Percentiles rank a stretch among this genome's conserved stretches.
These are phyloP conservation scores for Adelognathus sp. DNA, from an alignment of 2,888 invertebrate species.

Conservation along the genomic window DNA sequence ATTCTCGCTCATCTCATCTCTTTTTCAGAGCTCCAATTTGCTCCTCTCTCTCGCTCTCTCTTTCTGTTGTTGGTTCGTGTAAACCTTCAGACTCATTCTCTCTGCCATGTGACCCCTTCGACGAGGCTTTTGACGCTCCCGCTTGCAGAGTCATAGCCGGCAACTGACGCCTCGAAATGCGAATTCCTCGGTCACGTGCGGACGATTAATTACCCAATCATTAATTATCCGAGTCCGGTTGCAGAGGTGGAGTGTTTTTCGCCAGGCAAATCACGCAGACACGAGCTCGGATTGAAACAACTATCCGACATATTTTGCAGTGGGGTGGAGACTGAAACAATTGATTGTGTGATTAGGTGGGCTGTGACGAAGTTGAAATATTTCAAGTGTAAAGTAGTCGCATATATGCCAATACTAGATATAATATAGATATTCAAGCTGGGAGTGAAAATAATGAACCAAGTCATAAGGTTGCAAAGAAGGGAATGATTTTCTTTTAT, in stretches of 20 bases:
- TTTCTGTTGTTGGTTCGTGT: not conserved
- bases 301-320: too few relatives aligned
- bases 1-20: constrained; percentile 2
- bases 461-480: too few relatives aligned
- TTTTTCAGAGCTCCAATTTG: not conserved
- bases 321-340: too few relatives aligned
- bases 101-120: constrained; percentile 26
- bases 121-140: constrained; percentile 25
- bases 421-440: too few relatives aligned
- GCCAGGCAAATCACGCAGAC: not conserved
- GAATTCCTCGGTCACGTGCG: constrained; percentile 20
- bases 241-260: not conserved
- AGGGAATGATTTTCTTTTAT: too few relatives aligned
- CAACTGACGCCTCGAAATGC: constrained; percentile 4
- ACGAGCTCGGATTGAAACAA: not conserved
- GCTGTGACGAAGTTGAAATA: too few relatives aligned
- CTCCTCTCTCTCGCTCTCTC: not conserved
- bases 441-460: too few relatives aligned
- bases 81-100: constrained; percentile 59
- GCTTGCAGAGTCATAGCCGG: constrained; percentile 42
- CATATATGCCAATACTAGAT: too few relatives aligned
- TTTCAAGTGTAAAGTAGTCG: too few relatives aligned
- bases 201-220: constrained; percentile 32
- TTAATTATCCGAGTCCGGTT: constrained; percentile 40
- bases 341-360: too few relatives aligned